A percentile compares a stretch with the other conserved stretches of the same genome.
Conservation (phyloP, 1,140 invertebrate species). For the Lucilia sericata region DNA sequence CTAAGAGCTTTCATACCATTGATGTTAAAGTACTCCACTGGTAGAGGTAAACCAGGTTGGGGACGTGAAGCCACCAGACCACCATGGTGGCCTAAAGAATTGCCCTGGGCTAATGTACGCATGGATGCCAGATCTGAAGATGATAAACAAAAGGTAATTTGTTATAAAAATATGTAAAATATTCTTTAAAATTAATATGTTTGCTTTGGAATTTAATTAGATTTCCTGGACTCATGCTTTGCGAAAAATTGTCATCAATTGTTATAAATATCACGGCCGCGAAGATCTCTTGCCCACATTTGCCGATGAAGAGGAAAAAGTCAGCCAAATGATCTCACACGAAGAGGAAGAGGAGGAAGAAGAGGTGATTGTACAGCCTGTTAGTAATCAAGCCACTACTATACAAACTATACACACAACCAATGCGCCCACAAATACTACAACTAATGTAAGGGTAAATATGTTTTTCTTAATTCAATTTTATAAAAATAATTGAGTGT, state of each 20-base stretch:
- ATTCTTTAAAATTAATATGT: background rate
- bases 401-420: constrained; percentile 68
- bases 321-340: constrained; percentile 66
- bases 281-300: constrained; percentile 96
- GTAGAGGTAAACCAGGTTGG: constrained; percentile 97
- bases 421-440: constrained; percentile 52
- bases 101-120: constrained; percentile 97
- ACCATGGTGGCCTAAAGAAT: constrained; percentile 96
- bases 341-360: constrained; percentile 65
- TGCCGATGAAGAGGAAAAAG: constrained; percentile 90
- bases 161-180: background rate
- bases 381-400: constrained; percentile 56
- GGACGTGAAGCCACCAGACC: constrained; percentile 94
- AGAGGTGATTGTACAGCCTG: constrained; percentile 53
- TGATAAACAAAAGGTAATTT: constrained; percentile 92
- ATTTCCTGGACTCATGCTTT: constrained; percentile 99
- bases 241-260: constrained; percentile 96
- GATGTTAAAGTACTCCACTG: constrained; percentile 97
- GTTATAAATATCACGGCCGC: constrained; percentile 97
- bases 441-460: constrained; percentile 61
- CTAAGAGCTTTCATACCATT: constrained; percentile 95
- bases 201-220: constrained; percentile 69
- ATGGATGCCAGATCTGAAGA: constrained; percentile 97
- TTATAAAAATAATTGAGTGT: constrained; percentile 60
- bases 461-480: constrained; percentile 10